These are phyloP conservation scores for Bedellia somnulentella DNA, from an alignment of 2,888 invertebrate species.

Conservation along the genomic window DNA sequence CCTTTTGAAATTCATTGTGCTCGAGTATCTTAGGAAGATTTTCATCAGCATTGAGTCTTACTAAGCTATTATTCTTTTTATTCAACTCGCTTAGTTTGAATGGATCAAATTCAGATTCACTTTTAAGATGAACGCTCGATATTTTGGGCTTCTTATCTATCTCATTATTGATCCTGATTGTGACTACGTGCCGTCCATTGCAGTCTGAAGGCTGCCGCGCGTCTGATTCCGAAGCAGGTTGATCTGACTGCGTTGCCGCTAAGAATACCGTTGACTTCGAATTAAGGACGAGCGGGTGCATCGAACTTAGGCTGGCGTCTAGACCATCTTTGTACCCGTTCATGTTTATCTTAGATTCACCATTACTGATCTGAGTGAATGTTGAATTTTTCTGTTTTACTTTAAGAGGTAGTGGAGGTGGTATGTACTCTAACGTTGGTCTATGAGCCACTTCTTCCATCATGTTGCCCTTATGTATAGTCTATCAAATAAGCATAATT, in stretches of 20 bases:
- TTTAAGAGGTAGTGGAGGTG: slow-evolving; percentile 61
- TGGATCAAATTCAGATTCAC: slow-evolving; percentile 42
- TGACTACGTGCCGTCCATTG: slow-evolving; percentile 65
- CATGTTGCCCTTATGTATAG: slow-evolving; percentile 16
- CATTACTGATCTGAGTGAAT: slow-evolving; percentile 47
- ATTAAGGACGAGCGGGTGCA: slow-evolving; percentile 61
- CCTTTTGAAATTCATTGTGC: slow-evolving; percentile 43
- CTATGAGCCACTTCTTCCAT: slow-evolving; percentile 59
- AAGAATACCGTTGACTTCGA: slow-evolving; percentile 57
- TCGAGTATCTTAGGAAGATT: slow-evolving; percentile 48
- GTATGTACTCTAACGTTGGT: slow-evolving; percentile 47
- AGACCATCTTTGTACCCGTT: slow-evolving; percentile 27
- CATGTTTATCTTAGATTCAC: slow-evolving; percentile 18
- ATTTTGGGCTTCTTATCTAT: slow-evolving; percentile 51
- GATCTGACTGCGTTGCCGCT: slow-evolving; percentile 54
- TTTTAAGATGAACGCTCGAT: slow-evolving; percentile 51
- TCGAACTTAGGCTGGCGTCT: slow-evolving; percentile 34
- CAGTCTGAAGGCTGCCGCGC: slow-evolving; percentile 27
- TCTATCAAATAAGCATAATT: slow-evolving; percentile 52
- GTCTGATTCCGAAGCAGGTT: slow-evolving; percentile 13
- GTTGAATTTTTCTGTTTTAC: slow-evolving; percentile 43
- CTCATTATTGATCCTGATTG: slow-evolving; percentile 68
- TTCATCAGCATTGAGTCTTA: slow-evolving; percentile 62
- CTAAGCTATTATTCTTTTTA: slow-evolving; percentile 57
- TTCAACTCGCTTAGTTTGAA: slow-evolving; percentile 35